Percentiles rank a stretch among this genome's conserved stretches.
Conservation (phyloP, 2,888 invertebrate species). For the Lepidonotus clava region DNA sequence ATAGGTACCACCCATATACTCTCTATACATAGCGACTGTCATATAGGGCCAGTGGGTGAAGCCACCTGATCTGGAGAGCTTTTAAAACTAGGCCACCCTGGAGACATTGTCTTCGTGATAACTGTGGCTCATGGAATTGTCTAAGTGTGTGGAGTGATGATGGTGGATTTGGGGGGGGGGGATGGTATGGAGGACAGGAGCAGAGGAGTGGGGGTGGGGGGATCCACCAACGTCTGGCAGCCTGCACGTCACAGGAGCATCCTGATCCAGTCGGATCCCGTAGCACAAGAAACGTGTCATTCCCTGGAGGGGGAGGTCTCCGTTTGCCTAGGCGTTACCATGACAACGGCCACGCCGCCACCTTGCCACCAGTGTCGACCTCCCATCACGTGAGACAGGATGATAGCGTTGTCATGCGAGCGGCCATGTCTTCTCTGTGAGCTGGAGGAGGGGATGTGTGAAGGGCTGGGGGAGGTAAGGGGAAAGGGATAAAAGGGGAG, state of each 20-base stretch:
- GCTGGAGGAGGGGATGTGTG: not conserved
- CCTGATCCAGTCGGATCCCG: slow-evolving; percentile 3
- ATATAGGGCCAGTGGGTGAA: no score
- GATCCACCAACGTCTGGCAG: not conserved
- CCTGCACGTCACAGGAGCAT: not conserved
- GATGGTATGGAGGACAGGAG: not conserved
- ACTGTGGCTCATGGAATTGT: slow-evolving; percentile 4
- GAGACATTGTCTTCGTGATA: not conserved
- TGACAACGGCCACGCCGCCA: slow-evolving; percentile 40
- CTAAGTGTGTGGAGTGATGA: not conserved
- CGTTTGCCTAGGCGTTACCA: slow-evolving; percentile 30
- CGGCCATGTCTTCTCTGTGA: not conserved
- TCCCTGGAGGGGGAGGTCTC: not conserved
- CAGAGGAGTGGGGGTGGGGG: not conserved
- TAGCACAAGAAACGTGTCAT: slow-evolving; percentile 53
- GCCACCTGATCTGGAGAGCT: no score
- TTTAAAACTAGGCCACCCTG: not conserved
- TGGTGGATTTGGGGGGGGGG: not conserved
- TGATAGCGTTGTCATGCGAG: slow-evolving; percentile 50
- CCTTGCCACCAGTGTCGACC: slow-evolving; percentile 33
- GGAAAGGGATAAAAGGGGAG: not conserved
- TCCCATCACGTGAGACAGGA: not conserved
- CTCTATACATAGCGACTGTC: no score
- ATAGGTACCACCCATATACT: no score
- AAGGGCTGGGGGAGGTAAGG: not conserved